These are phyloP conservation scores for Orientallactaga sibirica DNA, from an alignment of 2,797 vertebrate genomes.

Conservation along the genomic window DNA sequence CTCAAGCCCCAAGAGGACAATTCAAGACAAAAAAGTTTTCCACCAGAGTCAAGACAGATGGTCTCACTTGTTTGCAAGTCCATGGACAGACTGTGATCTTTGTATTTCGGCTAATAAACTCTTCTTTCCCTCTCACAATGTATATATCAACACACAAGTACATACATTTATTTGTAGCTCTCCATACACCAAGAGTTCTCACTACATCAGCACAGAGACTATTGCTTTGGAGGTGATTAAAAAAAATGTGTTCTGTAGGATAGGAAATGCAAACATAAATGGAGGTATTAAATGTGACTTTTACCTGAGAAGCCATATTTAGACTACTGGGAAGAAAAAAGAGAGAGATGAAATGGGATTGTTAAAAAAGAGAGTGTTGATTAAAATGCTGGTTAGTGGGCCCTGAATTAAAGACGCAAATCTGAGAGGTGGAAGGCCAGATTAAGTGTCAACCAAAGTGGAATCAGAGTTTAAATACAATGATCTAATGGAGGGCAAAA, in stretches of 20 bases:
- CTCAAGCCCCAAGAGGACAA: constrained; percentile 66
- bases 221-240: not conserved
- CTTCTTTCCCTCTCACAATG: not conserved
- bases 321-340: constrained; percentile 46
- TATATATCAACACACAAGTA: not conserved
- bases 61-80: constrained; percentile 57
- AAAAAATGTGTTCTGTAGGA: constrained; percentile 18
- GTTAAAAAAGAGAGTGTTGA: not conserved
- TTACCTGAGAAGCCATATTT: constrained; percentile 56
- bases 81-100: not conserved
- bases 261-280: constrained; percentile 60
- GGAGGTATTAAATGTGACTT: constrained; percentile 65
- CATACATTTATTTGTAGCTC: constrained; percentile 40
- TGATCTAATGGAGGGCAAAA: constrained; percentile 71
- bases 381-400: constrained; percentile 34
- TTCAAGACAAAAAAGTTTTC: constrained; percentile 62
- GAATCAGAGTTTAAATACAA: constrained; percentile 70
- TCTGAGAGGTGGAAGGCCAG: constrained; percentile 62
- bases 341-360: constrained; percentile 5
- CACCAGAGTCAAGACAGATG: constrained; percentile 69
- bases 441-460: not conserved
- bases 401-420: constrained; percentile 58
- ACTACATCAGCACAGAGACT: constrained; percentile 61
- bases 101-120: not conserved
- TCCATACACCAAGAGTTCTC: constrained; percentile 27